These are phyloP conservation scores for Nomada flava DNA, from an alignment of 2,888 invertebrate genomes.

Conservation along the genomic window DNA sequence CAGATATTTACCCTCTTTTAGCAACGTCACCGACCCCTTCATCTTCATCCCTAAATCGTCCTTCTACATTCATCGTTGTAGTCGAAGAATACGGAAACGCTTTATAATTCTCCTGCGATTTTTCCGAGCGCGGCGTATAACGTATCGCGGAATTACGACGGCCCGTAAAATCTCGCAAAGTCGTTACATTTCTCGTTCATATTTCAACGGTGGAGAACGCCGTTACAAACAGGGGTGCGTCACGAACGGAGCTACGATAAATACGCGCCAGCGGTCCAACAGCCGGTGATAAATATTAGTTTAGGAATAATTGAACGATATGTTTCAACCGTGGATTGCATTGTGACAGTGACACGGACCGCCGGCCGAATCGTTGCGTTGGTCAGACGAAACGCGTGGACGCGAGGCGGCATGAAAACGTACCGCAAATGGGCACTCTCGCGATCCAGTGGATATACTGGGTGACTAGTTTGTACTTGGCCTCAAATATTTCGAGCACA, in stretches of 20 bases:
- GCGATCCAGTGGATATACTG: constrained; percentile 13
- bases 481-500: background rate
- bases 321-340: constrained; percentile 59
- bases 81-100: constrained; percentile 18
- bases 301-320: constrained; percentile 65
- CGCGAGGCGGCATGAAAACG: constrained; percentile 42
- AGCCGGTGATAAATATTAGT: constrained; percentile 67
- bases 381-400: constrained; percentile 17
- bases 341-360: constrained; percentile 46
- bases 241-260: constrained; percentile 30
- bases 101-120: constrained; percentile 49
- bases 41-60: background rate
- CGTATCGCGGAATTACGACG: constrained; percentile 28
- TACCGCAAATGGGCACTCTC: constrained; percentile 33
- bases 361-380: constrained; percentile 41
- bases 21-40: constrained; percentile 1
- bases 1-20: constrained; percentile 53
- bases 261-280: constrained; percentile 19
- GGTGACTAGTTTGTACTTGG: constrained; percentile 1
- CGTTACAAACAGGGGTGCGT: background rate
- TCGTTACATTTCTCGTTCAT: constrained; percentile 53
- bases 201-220: constrained; percentile 33
- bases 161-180: constrained; percentile 50
- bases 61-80: background rate
- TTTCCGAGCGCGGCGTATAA: background rate